Evolutionary conservation across 2,113 vertebrate genomes (phyloP).

Genomic region (Ochotona curzoniae): DNA sequence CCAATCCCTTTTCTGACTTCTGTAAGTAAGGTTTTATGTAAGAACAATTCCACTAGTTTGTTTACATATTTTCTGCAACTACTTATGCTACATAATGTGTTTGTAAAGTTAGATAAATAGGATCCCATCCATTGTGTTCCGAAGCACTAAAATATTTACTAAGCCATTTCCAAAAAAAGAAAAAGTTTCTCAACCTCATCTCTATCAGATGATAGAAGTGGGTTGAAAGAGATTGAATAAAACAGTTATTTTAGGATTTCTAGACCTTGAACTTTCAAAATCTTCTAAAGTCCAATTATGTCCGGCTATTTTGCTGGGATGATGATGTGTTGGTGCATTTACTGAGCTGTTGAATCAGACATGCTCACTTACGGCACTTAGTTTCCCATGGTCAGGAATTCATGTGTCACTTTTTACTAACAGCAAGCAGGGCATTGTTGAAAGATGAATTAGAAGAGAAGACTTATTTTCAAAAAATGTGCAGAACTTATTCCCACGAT

Average conservation of each 20-base stretch:
- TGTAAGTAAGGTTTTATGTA: conserved; percentile 3
- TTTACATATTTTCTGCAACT: neutral
- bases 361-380: neutral
- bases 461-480: neutral
- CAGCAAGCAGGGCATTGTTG: neutral
- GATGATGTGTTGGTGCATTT: neutral
- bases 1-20: neutral
- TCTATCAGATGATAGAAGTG: neutral
- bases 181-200: neutral
- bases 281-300: neutral
- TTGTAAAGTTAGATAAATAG: neutral
- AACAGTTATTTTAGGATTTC: neutral
- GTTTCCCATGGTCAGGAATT: neutral
- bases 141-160: neutral
- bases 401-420: neutral
- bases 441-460: neutral
- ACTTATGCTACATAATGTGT: neutral
- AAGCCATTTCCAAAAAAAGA: neutral
- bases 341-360: neutral
- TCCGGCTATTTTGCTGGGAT: neutral
- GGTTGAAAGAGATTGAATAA: neutral
- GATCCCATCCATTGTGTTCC: neutral
- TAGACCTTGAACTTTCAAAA: neutral
- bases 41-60: neutral
- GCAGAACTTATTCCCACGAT: neutral